Evolutionary conservation across 2,797 vertebrate genomes (phyloP).

Genomic region (Ceryle rudis): DNA sequence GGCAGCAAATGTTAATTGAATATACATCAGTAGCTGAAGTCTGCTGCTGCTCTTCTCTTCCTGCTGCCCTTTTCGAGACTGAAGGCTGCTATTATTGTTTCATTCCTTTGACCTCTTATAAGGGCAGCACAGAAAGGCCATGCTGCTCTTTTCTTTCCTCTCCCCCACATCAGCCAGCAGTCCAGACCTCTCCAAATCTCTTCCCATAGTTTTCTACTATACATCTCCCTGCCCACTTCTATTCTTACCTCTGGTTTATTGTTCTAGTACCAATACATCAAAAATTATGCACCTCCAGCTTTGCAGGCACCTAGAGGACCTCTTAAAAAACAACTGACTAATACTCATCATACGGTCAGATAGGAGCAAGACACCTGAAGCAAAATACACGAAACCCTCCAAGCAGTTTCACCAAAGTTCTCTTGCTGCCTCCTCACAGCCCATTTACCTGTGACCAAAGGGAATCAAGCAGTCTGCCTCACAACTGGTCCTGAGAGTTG

Average conservation of each 20-base stretch:
- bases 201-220: background rate
- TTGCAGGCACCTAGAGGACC: background rate
- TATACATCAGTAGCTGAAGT: background rate
- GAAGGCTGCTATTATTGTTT: constrained; percentile 63
- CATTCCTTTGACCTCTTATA: constrained; percentile 48
- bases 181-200: background rate
- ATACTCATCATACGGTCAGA: background rate
- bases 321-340: background rate
- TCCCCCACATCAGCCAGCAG: background rate
- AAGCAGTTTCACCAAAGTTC: background rate
- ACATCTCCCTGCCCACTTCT: background rate
- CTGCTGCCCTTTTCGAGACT: constrained; percentile 26
- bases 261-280: background rate
- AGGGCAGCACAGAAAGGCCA: constrained; percentile 54
- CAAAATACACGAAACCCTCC: background rate
- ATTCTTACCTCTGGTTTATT: background rate
- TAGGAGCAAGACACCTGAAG: background rate
- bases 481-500: background rate
- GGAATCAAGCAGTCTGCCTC: background rate
- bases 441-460: background rate
- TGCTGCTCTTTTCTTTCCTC: constrained; percentile 44
- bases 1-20: constrained; percentile 67
- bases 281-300: background rate
- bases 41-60: constrained; percentile 38
- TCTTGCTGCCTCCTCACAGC: background rate